Conservation (phyloP, 2,888 invertebrate genomes). For the Mythimna loreyi region DNA sequence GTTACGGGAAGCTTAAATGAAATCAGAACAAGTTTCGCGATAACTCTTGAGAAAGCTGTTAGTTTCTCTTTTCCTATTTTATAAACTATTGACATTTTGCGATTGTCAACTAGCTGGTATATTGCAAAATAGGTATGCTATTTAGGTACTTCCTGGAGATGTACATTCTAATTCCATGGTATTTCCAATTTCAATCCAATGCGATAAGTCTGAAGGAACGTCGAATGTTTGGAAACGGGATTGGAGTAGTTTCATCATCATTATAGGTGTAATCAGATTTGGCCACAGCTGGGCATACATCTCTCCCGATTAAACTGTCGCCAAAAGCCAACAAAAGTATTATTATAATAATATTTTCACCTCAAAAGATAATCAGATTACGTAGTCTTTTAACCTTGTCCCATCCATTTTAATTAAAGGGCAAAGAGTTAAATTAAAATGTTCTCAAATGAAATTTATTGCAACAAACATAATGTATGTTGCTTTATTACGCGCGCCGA, state of each 20-base stretch:
- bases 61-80: constrained; percentile 66
- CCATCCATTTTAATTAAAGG: no score
- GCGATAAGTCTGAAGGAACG: background rate
- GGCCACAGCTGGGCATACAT: no score
- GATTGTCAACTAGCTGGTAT: constrained; percentile 15
- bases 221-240: background rate
- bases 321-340: no score
- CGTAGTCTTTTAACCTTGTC: no score
- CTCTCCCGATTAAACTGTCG: no score
- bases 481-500: background rate
- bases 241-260: background rate
- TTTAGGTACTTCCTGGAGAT: background rate
- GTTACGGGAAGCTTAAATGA: constrained; percentile 63
- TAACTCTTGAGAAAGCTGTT: constrained; percentile 70
- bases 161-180: background rate
- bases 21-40: constrained; percentile 70
- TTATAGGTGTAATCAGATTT: no score
- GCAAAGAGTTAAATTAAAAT: no score
- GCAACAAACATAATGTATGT: background rate
- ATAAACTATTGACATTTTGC: constrained; percentile 48
- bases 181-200: background rate
- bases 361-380: no score
- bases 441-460: background rate
- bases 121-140: background rate
- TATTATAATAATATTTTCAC: no score